Evolutionary conservation across 2,113 vertebrate species (phyloP), one percentile per base, ranked within the genome.

Genomic region (Silurus meridionalis): DNA sequence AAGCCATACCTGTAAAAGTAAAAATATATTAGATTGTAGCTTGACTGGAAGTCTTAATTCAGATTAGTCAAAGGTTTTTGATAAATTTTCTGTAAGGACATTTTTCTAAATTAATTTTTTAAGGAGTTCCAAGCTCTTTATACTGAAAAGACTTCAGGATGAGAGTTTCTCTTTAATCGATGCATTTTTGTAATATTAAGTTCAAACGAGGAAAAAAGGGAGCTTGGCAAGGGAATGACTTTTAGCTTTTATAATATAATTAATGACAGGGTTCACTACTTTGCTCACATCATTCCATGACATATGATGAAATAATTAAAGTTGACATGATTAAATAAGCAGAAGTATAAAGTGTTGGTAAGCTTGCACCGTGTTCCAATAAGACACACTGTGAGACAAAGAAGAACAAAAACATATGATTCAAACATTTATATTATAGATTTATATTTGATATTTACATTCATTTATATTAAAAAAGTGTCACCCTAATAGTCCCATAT

Each of bases 1-100:
- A 99, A 99, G 91, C 98, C 97, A 4, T 99, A 99, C 92, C 98
- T 99, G 88, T 13, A 7, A 13, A 57, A 77, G 80, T 0, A 0
- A 66, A 64, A 55, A 25, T 66, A 50, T 11, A 25, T 82, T 63
- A 80, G 28, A 19, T 2, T 8, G 60, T 23, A 46, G 17, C 1
- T 69, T 5, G 63, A 15, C 13, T 58, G 28, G 1, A 60, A 60
- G 19, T 80, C 25, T 57, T 5, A 4, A 25, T 57, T 79, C n/a
- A 57, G 23, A 28, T 17, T 19, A 8, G 75, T 28, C 53, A 79
- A 14, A 79, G 17, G 53, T 7, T 37, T 28, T 58, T 15, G 2
- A 25, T 74, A 5, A 11, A 23, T 6, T 23, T 78, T 58, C 55
- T 58, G 15, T 37, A 58, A 46, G 64, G 64, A 66, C 23, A 50